A percentile compares a stretch with the other conserved stretches of the same genome.
phyloP scores from a whole-genome alignment of 2,113 vertebrate genomes.

The Pelecanoides urinatrix region DNA sequence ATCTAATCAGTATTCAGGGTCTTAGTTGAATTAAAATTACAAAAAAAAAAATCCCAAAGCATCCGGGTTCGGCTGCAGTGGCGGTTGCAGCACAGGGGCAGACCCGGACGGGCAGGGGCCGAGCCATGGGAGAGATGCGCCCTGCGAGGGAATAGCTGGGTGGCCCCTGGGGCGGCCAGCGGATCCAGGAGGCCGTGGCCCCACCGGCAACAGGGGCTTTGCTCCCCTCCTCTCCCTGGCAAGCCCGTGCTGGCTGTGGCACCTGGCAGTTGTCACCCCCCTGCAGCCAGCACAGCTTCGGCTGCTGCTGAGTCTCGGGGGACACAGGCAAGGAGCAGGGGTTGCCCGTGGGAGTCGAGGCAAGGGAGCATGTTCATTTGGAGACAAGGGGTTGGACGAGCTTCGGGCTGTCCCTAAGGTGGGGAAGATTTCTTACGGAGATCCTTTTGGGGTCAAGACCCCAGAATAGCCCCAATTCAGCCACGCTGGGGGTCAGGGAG shows the following conservation, averaged over 20 bases:
- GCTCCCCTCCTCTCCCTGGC: neutral
- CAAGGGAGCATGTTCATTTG: fast-evolving
- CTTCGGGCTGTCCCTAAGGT: neutral
- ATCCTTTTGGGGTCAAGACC: neutral
- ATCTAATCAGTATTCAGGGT: slow-evolving; percentile 21
- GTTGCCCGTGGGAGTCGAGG: fast-evolving
- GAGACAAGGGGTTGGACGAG: neutral
- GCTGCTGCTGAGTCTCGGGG: neutral
- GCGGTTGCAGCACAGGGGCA: fast-evolving
- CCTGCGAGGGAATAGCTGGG: too few relatives aligned
- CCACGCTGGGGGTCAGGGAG: neutral
- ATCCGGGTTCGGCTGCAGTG: fast-evolving
- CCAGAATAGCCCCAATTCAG: too few relatives aligned
- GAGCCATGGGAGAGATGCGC: fast-evolving
- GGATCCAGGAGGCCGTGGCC: fast-evolving
- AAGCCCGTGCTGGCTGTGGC: fast-evolving
- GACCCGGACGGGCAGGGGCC: fast-evolving
- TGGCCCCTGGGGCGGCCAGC: fast-evolving
- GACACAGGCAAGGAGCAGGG: neutral
- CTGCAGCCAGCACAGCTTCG: neutral
- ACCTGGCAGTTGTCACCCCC: neutral
- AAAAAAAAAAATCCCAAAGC: neutral
- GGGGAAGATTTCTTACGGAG: neutral
- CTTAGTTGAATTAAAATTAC: slow-evolving; percentile 15
- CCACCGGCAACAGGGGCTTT: fast-evolving